A percentile compares a stretch with the other conserved stretches of the same genome.
Conservation (phyloP, 2,888 invertebrate species). For the Rotaria magnacalcarata region DNA sequence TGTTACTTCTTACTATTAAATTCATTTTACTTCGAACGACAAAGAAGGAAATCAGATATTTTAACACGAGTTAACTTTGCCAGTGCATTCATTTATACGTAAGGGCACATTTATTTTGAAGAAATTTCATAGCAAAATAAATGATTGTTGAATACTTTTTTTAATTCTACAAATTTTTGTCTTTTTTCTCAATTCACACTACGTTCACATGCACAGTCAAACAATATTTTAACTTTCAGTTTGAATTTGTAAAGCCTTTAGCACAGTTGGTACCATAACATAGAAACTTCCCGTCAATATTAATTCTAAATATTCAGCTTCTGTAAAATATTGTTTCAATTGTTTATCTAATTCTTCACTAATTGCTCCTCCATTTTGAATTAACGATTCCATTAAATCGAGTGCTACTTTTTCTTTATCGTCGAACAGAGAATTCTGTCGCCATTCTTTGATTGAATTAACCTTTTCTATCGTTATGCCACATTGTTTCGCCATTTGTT, state of each 20-base stretch:
- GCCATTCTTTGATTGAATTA: neutral
- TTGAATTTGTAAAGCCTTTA: neutral
- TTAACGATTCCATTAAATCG: neutral
- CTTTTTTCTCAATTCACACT: no score
- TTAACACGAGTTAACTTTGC: no score
- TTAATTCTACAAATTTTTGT: no score
- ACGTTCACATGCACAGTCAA: no score
- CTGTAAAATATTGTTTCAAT: conserved; percentile 4
- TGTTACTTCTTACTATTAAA: no score
- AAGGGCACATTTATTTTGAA: no score
- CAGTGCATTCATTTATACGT: no score
- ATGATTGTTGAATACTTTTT: no score
- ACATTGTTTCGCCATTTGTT: conserved; percentile 7
- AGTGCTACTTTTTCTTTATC: neutral
- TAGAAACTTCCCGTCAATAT: neutral
- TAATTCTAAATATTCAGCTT: conserved; percentile 5
- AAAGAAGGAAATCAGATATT: no score
- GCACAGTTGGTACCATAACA: neutral
- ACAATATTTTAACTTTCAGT: neutral
- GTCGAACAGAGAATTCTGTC: neutral
- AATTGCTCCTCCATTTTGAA: neutral
- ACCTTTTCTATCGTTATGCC: neutral
- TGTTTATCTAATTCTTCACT: neutral
- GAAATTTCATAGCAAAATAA: no score
- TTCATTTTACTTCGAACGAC: no score